phyloP scores from a whole-genome alignment of 2,797 vertebrate genomes.

The Rhynchonycteris naso region DNA sequence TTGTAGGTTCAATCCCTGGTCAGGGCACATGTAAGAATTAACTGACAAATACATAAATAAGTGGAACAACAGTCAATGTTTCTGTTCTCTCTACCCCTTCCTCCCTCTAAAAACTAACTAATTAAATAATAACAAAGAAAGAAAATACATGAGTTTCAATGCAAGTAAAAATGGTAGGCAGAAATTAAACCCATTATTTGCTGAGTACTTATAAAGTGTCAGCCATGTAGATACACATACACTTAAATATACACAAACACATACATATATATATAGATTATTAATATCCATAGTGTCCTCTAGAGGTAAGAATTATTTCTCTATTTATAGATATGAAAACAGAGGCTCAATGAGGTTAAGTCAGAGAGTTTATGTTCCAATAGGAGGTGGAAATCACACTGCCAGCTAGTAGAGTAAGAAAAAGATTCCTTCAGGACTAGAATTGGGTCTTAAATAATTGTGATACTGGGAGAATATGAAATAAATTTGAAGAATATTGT shows the following conservation, averaged over 20 bases:
- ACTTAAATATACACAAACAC: neutral
- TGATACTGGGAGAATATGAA: neutral
- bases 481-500: neutral
- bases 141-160: neutral
- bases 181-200: constrained; percentile 3
- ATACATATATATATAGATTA: neutral
- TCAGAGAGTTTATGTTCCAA: neutral
- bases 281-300: neutral
- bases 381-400: neutral
- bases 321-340: neutral
- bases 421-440: neutral
- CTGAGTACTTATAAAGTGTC: neutral
- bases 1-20: too few relatives aligned
- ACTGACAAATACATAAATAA: too few relatives aligned
- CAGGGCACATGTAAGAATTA: too few relatives aligned
- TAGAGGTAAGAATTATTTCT: neutral
- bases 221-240: neutral
- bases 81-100: too few relatives aligned
- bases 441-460: neutral
- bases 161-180: neutral
- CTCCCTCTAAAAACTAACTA: too few relatives aligned
- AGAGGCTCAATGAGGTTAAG: neutral
- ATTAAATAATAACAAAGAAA: too few relatives aligned
- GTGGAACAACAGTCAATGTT: too few relatives aligned
- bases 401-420: neutral